Evolutionary conservation across 2,888 invertebrate species (phyloP), one percentile per base, ranked within the genome.

Genomic region (Drosophila diplacantha): DNA sequence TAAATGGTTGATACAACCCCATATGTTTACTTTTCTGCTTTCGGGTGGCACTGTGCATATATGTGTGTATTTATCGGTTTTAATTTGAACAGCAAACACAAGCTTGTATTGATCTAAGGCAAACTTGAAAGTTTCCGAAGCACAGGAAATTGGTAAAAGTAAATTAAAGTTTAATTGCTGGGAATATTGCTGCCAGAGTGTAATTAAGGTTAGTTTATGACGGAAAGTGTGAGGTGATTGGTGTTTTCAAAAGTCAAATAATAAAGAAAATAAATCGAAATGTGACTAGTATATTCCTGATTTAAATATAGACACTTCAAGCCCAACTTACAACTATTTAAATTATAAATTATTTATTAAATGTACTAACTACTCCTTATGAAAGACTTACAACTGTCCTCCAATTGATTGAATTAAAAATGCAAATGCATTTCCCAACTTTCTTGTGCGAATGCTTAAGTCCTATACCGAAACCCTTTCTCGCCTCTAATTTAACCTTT

Each of bases 1-100:
- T 60, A 29, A 61, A 50, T n/a, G 29, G 31, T 16, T 8, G 38
- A 20, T 12, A 41, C 39, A 35, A 26, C 14, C 22, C 18, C 20
- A 22, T 63, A 34, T 29, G 35, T 51, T 61, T 62, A 37, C 38
- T 37, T 50, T 62, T 59, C 26, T 2, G n/a, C 37, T 29, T 20
- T 16, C 18, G n/a, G 9, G 7, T 34, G 34, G n/a, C 34, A 34
- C 37, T 5, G n/a, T 14, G 7, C 11, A 35, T 34, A 20, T 37
- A 44, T n/a, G n/a, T n/a, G n/a, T n/a, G n/a, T 59, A 44, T 58
- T 38, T 44, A 38, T 59, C 32, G 44, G 5, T 35, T 56, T 41
- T n/a, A 34, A 32, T 56, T 29, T n/a, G 12, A 14, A 41, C 6
- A 9, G 29, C 38, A 57, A 58, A 43, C 38, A 43, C 31, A 39